Percentiles rank a stretch among this genome's conserved stretches.
Conservation (phyloP, 2,888 invertebrate species). For the Danaus chrysippus region DNA sequence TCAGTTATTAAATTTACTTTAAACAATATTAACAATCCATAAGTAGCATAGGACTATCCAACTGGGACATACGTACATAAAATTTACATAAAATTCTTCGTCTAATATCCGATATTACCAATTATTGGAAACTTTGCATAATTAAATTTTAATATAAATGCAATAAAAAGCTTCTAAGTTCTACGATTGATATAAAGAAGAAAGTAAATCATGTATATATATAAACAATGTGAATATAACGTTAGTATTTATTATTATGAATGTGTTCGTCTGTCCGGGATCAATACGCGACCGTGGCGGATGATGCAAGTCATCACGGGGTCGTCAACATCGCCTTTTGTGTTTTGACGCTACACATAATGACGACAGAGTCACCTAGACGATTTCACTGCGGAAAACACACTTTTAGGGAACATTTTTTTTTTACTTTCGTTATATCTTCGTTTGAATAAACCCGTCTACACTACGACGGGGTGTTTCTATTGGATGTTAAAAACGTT, state of each 20-base stretch:
- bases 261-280: slow-evolving; percentile 38
- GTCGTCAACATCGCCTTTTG: slow-evolving; percentile 68
- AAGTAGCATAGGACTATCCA: too few relatives aligned
- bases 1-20: too few relatives aligned
- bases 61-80: too few relatives aligned
- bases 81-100: too few relatives aligned
- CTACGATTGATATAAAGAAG: too few relatives aligned
- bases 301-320: slow-evolving; percentile 67
- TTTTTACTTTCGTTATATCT: slow-evolving; percentile 20
- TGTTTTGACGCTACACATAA: slow-evolving; percentile 61
- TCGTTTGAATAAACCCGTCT: slow-evolving; percentile 9
- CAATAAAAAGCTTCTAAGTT: too few relatives aligned
- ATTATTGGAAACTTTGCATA: too few relatives aligned
- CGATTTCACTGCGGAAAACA: slow-evolving; percentile 38
- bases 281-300: slow-evolving; percentile 56
- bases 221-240: slow-evolving; percentile 42
- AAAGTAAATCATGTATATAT: too few relatives aligned
- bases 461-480: not conserved
- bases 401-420: slow-evolving; percentile 27
- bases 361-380: slow-evolving; percentile 47
- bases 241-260: slow-evolving; percentile 16
- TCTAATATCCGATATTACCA: too few relatives aligned
- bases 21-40: too few relatives aligned
- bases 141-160: too few relatives aligned
- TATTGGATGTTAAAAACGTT: not conserved